Base-by-base conservation (phyloP, 35 echinoderm and acorn worm species). In the Ophiothrix spiculata region DNA sequence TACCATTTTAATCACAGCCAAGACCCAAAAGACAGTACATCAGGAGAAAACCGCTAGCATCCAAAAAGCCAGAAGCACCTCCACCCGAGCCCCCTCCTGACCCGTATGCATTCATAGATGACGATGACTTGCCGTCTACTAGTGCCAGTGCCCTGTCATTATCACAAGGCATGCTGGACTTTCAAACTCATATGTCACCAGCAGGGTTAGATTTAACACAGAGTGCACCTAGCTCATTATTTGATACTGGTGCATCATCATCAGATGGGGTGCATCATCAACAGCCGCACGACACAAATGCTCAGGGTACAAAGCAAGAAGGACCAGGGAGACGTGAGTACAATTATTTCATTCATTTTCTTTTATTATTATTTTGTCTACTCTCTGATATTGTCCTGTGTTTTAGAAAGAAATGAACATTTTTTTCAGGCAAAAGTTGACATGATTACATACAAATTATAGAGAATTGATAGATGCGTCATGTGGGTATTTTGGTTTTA, bases 1-100 rank as follows among this genome's bases (percentile, higher is more conserved):
- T n/a, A n/a, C n/a, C n/a, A n/a, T n/a, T n/a, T n/a, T n/a, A n/a
- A 2, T 35, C 79, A 28, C 56, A 99, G 96, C 96, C 96, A 25
- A 76, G 83, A 75, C 92, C 88, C 46, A 99, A 99, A 73, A 88
- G 96, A 33, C 96, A 99, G 60, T 99, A 99, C 81, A 94, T 99
- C 89, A 75, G 96, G 39, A 85, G 80, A 79, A 99, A 99, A 84
- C 96, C 86, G 25, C 79, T 94, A 33, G 92, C 93, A 73, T 81
- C 88, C 82, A 94, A 87, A 85, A 90, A 87, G 64, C 78, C 84
- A 36, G 69, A 54, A 77, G 84, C 74, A 31, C 81, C 91, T 14
- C 77, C 88, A 34, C 81, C 2, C 14, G 45, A 54, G 14, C 54
- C 54, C 28, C 35, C 54, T 21, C 81, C 81, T 1, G 81, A 84